Evolutionary conservation across 1,140 invertebrate species (phyloP), one percentile per base, ranked within the genome.

Genomic region (Frieseomelitta varia): DNA sequence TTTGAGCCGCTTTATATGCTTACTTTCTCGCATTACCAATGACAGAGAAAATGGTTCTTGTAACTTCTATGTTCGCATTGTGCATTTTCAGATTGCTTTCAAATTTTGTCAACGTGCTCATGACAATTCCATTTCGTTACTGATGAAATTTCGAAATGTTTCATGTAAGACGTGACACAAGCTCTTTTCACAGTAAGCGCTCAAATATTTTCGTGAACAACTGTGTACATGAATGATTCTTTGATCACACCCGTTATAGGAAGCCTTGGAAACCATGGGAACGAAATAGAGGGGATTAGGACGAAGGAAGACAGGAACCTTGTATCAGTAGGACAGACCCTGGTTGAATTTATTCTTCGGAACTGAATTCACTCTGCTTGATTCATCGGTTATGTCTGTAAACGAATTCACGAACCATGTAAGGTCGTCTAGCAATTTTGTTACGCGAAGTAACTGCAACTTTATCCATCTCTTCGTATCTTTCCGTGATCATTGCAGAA

Each of bases 401-500:
- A 75, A 76, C 61, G 80, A 76, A 76, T 81, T 81, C 51, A n/a
- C n/a, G n/a, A 71, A 39, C 47, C 51, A 27, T 24, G 24, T 34
- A 63, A 58, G 24, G 56, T 15, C 34, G 19, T n/a, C 30, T 24
- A 30, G 27, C 14, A 47, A 65, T 81, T 81, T 63, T 47, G 39
- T 63, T 81, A n/a, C 79, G n/a, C 56, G 55, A 55, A 19, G 55
- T 71, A 74, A 27, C 79, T 74, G 71, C 69, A 12, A 27, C 56
- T 72, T 74, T 81, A 65, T 81, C 56, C 19, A 19, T 4, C 67
- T 24, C 67, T 24, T n/a, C 55, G 19, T 74, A 74, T 74, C 56
- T 53, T 74, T 58, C 55, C 39, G 12, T 58, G 15, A 47, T 27
- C 1, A 14, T 51, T 53, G 15, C 39, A 21, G 53, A 69, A 55